Evolutionary conservation across 2,888 invertebrate species (phyloP).

Genomic region (Scaptomyza parva): DNA sequence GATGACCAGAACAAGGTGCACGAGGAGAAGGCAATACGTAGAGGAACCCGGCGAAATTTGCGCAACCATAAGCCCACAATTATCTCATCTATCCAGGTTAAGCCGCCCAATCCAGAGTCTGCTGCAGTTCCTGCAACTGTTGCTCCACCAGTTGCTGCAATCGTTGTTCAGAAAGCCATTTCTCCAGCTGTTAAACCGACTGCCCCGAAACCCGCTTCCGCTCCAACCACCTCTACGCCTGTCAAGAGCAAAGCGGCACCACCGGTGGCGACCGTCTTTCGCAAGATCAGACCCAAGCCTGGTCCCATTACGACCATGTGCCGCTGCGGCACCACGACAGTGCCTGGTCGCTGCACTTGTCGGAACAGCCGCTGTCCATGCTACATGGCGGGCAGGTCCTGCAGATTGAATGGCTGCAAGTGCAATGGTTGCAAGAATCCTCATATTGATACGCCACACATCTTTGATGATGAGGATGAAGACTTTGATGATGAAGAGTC

Average conservation of each 20-base stretch:
- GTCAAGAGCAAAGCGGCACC: neutral
- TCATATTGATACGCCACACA: slow-evolving; percentile 91
- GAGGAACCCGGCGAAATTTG: slow-evolving; percentile 2
- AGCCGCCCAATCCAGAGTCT: slow-evolving; percentile 18
- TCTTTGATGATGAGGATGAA: slow-evolving; percentile 32
- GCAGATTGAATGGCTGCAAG: slow-evolving; percentile 91
- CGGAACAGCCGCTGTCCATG: slow-evolving; percentile 97
- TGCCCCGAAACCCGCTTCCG: neutral
- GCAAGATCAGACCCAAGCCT: slow-evolving; percentile 85
- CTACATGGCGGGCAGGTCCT: slow-evolving; percentile 95
- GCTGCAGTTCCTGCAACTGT: neutral
- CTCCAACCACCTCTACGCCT: slow-evolving; percentile 13
- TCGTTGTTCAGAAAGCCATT: neutral
- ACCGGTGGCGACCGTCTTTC: neutral
- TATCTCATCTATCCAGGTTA: slow-evolving; percentile 31
- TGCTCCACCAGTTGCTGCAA: neutral
- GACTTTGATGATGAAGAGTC: neutral
- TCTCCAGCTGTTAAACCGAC: neutral
- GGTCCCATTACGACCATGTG: slow-evolving; percentile 87
- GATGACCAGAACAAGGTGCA: neutral
- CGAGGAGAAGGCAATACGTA: neutral
- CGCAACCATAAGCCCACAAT: slow-evolving; percentile 32
- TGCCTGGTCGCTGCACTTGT: slow-evolving; percentile 96
- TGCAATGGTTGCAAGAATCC: slow-evolving; percentile 97
- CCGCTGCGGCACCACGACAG: slow-evolving; percentile 95